Evolutionary conservation across 1,140 invertebrate species (phyloP), one percentile per base, ranked within the genome.

Genomic region (Macrostomum lignano): DNA sequence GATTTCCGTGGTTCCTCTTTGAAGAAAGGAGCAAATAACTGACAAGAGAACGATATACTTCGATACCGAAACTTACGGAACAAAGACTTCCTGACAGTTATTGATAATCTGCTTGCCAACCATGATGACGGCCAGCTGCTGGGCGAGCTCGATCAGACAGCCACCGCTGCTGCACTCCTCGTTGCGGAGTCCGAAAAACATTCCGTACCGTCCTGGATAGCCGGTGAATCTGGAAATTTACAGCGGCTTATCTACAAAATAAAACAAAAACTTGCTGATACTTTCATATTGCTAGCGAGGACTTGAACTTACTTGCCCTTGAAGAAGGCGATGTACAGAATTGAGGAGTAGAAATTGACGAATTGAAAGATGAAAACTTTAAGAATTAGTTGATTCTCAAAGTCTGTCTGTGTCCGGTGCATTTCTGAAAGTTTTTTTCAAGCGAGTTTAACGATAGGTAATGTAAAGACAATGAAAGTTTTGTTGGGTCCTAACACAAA

Each of bases 331-430:
- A 96, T 84, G 48, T 96, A 96, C 62, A 94, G 84, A 49, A 94
- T 84, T 1, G 81, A 86, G 14, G 82, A 76, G 55, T 94, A 94
- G 53, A 88, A 93, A 56, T 96, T 96, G 21, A 94, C 75, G 60
- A 94, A 94, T 61, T 94, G 81, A 22, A 96, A 67, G 6, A 94
- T 54, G 54, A 93, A 94, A 43, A 94, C 86, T 63, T 94, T 94
- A 9, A 94, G 61, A 1, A 81, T 93, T 11, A 93, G 56, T 25
- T 77, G 82, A 46, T 94, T 81, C 48, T 96, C 86, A 58, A 88
- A 96, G 58, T 94, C 79, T 0, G 77, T 82, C 61, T 94, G 82
- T 0, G 86, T 94, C 35, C 86, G 63, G 33, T 78, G 67, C 41
- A 88, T 64, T 63, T 96, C 72, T 53, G 67, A 60, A 41, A 68